These are phyloP conservation scores for Eumerus sabulonum DNA, from an alignment of 2,888 invertebrate species.

Conservation along the genomic window DNA sequence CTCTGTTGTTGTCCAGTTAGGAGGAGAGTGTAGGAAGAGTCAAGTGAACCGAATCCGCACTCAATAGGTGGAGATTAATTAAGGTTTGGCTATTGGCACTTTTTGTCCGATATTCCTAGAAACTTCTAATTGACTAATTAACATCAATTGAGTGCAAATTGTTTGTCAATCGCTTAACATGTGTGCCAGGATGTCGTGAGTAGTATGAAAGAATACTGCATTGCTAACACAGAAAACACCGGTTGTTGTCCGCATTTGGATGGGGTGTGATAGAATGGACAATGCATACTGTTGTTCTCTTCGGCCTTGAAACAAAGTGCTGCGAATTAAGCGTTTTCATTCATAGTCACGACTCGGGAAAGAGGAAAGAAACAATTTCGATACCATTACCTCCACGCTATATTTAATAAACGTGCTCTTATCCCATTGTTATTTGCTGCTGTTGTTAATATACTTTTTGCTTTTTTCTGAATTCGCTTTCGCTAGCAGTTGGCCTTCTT, in stretches of 20 bases:
- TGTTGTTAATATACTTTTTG: not conserved
- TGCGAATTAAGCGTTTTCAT: conserved; percentile 50
- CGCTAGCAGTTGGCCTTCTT: not conserved
- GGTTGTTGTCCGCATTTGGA: no score
- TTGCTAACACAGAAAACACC: no score
- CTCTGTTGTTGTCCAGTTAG: conserved; percentile 6
- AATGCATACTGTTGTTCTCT: conserved; percentile 9
- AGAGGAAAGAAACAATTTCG: conserved; percentile 27
- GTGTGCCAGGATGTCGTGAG: no score
- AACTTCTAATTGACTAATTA: conserved; percentile 31
- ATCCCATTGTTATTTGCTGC: not conserved
- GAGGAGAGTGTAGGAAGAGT: conserved; percentile 2
- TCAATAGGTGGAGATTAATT: conserved; percentile 33
- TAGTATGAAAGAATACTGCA: no score
- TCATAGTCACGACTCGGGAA: conserved; percentile 15
- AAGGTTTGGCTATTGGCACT: conserved; percentile 27
- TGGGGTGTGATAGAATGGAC: conserved; percentile 17
- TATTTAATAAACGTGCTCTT: conserved; percentile 49
- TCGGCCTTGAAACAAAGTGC: conserved; percentile 50
- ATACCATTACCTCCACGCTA: conserved; percentile 56
- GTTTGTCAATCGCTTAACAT: conserved; percentile 17
- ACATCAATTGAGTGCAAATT: conserved; percentile 39
- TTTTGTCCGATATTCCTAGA: not conserved
- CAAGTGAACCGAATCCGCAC: conserved; percentile 47
- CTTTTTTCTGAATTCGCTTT: conserved; percentile 1